Conservation (phyloP, 2,113 vertebrate genomes). For the Galeopterus variegatus region DNA sequence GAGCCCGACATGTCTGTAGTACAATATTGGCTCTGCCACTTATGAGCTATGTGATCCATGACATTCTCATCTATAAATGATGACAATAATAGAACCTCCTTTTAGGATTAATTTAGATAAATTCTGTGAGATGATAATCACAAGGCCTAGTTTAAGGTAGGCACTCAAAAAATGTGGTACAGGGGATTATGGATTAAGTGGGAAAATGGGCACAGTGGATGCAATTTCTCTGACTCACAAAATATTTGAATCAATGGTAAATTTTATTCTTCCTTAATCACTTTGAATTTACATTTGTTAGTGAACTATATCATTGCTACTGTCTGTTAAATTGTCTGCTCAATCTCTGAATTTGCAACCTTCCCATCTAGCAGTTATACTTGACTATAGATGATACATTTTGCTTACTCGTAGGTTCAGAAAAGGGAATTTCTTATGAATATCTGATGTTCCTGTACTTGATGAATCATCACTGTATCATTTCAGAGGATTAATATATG, state of each 20-base stretch:
- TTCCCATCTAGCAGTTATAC: background rate
- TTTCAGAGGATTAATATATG: background rate
- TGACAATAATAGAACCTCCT: background rate
- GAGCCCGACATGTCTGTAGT: too few species aligned
- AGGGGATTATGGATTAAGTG: background rate
- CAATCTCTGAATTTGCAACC: background rate
- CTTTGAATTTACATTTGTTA: background rate
- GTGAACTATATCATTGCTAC: background rate
- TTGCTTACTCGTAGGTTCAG: background rate
- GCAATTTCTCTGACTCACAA: background rate
- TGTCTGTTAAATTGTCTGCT: background rate
- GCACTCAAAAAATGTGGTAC: background rate
- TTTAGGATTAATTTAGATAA: background rate
- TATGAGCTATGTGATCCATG: background rate
- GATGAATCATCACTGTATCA: background rate
- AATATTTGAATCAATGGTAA: background rate
- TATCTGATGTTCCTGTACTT: background rate
- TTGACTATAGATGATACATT: background rate
- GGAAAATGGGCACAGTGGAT: background rate
- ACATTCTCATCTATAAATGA: background rate
- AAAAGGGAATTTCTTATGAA: background rate
- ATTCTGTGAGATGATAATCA: background rate
- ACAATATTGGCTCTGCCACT: background rate
- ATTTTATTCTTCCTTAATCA: background rate
- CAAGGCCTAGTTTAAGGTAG: background rate